phyloP scores from a whole-genome alignment of 1,140 invertebrate genomes.

The Physella acuta region DNA sequence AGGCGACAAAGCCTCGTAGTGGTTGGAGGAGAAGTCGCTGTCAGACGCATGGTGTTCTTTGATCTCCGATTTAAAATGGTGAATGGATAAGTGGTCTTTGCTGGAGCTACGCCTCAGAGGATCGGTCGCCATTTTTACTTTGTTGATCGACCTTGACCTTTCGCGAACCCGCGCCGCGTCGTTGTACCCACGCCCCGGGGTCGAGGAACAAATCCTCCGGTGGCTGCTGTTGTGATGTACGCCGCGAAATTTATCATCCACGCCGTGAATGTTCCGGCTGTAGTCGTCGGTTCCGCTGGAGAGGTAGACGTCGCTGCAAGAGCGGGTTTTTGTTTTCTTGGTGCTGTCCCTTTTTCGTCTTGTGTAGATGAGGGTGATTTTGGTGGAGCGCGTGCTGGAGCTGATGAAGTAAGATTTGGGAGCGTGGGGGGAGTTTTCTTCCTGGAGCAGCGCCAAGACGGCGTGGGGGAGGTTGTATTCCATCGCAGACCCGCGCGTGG shows the following conservation, averaged over 20 bases:
- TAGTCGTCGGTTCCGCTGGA: conserved; percentile 9
- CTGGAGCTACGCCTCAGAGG: background rate
- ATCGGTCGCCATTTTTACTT: conserved; percentile 4
- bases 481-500: too few relatives aligned
- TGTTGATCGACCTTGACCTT: background rate
- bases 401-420: conserved; percentile 24
- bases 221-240: background rate
- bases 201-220: conserved; percentile 1
- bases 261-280: background rate
- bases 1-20: conserved; percentile 9
- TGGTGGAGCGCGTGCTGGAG: conserved; percentile 15
- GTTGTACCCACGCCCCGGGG: conserved; percentile 12
- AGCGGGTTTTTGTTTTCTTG: background rate
- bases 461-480: conserved; percentile 23
- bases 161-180: background rate
- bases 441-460: conserved; percentile 18
- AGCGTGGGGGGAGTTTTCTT: conserved; percentile 9
- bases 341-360: background rate
- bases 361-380: conserved; percentile 22
- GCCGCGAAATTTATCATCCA: background rate
- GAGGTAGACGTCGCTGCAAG: background rate
- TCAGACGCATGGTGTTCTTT: background rate
- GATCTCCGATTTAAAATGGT: background rate
- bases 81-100: conserved; percentile 14
- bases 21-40: background rate